A percentile compares a stretch with the other conserved stretches of the same genome.
These are phyloP conservation scores for Bostrychus sinensis DNA, from an alignment of 2,113 vertebrate species.

Conservation along the genomic window DNA sequence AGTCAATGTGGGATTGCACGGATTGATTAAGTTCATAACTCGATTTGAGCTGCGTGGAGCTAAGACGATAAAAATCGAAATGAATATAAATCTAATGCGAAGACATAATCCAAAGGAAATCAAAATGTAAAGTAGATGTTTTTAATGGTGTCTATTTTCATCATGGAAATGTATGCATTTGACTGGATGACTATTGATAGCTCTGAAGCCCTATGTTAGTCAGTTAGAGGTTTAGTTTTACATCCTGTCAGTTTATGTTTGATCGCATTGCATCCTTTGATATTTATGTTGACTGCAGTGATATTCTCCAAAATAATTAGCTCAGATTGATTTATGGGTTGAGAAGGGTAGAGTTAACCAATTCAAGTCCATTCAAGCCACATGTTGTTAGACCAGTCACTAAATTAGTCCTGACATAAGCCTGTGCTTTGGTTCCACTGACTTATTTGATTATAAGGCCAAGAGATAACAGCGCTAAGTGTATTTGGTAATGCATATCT, in stretches of 20 bases:
- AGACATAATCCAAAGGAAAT: conserved; percentile 73
- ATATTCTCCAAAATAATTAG: conserved; percentile 26
- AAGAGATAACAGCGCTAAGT: conserved; percentile 59
- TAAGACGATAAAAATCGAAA: conserved; percentile 71
- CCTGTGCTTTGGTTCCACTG: conserved; percentile 36
- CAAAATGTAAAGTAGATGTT: conserved; percentile 73
- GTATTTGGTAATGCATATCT: conserved; percentile 45
- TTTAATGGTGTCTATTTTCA: conserved; percentile 70
- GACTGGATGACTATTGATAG: conserved; percentile 59
- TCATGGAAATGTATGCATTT: conserved; percentile 55
- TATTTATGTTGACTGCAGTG: conserved; percentile 3
- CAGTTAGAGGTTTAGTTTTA: conserved; percentile 4
- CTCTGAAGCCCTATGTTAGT: conserved; percentile 27
- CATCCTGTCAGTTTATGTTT: neutral
- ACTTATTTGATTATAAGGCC: conserved; percentile 61
- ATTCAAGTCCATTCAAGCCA: conserved; percentile 47
- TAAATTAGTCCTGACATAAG: conserved; percentile 39
- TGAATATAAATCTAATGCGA: conserved; percentile 70
- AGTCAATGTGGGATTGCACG: conserved; percentile 58
- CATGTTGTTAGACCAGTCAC: conserved; percentile 40
- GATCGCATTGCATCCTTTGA: conserved; percentile 28
- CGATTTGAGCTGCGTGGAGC: conserved; percentile 65
- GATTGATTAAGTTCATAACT: conserved; percentile 80
- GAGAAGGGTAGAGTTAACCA: conserved; percentile 22
- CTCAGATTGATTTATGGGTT: conserved; percentile 36